phyloP scores from a whole-genome alignment of 2,888 invertebrate species.

The Dioctria rufipes region DNA sequence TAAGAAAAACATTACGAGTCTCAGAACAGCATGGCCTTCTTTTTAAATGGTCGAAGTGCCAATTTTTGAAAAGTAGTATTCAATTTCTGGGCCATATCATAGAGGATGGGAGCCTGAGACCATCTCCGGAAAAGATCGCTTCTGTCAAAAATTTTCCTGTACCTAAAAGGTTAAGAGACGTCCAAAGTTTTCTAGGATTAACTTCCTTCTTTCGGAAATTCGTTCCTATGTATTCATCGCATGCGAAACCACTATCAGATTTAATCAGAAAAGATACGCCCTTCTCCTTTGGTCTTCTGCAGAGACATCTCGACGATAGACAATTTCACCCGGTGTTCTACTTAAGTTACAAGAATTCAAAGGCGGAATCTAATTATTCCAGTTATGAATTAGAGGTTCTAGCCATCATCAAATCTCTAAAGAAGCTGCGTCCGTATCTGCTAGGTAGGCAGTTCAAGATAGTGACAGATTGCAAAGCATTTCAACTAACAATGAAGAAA shows the following conservation, averaged over 20 bases:
- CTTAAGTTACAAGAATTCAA: too few relatives aligned
- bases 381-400: too few relatives aligned
- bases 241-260: slow-evolving; percentile 65
- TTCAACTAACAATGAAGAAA: too few relatives aligned
- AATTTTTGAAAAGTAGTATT: neutral
- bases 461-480: too few relatives aligned
- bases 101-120: slow-evolving; percentile 56
- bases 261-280: slow-evolving; percentile 51
- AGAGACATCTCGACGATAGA: too few relatives aligned
- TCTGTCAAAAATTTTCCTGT: slow-evolving; percentile 63
- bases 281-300: too few relatives aligned
- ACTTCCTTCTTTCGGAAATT: slow-evolving; percentile 63
- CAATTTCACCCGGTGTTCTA: too few relatives aligned
- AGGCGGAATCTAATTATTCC: too few relatives aligned
- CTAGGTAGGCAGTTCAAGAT: too few relatives aligned
- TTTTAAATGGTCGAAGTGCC: slow-evolving; percentile 60
- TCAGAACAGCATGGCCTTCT: slow-evolving; percentile 55
- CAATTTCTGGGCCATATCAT: slow-evolving; percentile 1
- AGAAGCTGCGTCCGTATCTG: too few relatives aligned
- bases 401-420: too few relatives aligned
- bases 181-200: slow-evolving; percentile 65
- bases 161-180: slow-evolving; percentile 62
- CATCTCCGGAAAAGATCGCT: slow-evolving; percentile 62
- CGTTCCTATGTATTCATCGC: slow-evolving; percentile 61
- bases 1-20: slow-evolving; percentile 53